Base-by-base conservation (phyloP, 2,888 invertebrate genomes). In the Cosmorhoe ocellata region DNA sequence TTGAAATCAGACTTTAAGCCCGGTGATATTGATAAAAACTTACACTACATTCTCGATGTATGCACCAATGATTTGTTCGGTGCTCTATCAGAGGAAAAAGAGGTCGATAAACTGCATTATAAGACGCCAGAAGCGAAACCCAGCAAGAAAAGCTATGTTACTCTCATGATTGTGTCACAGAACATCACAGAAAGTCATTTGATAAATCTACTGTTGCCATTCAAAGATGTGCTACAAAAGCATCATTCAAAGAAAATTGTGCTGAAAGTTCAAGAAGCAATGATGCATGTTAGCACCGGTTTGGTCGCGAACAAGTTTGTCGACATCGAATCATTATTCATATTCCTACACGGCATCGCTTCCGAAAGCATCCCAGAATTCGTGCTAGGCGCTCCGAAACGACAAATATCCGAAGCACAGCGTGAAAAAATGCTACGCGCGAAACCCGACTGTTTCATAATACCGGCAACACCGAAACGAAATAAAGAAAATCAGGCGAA, bases 61-160 rank as follows among this genome's bases (percentile, higher is more conserved):
- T 97, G 97, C 60, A 92, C 94, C 33, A 94, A 95, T 54, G 99
- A 99, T 81, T 90, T 99, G 30, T 99, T 99, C 74, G 98, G 98
- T 0, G 91, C 93, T 9, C 89, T 95, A 3, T 94, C 95, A 0
- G 98, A 98, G 73, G 99, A 99, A 80, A 99, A 98, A 79, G 97
- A 98, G 82, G 93, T 98, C 0, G 92, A 93, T 0, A 96, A 96
- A 71, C 93, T 99, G 18, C 93, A 93, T 4, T 92, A 93, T 8
- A 97, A 97, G 77, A 93, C 94, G 0, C 93, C 95, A 0, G 96
- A 97, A 87, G 96, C 96, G 0, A 95, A 95, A 71, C 93, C 94
- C 0, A 93, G 93, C 47, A 94, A 95, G 36, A 98, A 97, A 79
- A 97, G 97, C 69, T 97, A 93, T 63, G 94, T 97, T 8, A 96